Conservation (phyloP, 1,140 invertebrate species). For the Pseudomyrmex pallidus region DNA sequence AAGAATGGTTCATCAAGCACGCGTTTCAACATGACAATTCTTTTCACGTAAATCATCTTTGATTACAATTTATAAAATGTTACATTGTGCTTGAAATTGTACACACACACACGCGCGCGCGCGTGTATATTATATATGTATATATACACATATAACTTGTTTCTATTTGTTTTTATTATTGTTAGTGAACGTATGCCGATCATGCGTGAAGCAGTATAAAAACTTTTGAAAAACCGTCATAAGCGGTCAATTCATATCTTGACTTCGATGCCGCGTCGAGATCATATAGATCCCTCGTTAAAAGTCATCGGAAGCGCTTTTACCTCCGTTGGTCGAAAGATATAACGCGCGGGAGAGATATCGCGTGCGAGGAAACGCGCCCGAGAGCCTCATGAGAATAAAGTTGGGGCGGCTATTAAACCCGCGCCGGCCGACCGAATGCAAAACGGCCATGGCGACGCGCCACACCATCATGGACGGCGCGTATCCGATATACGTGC, state of each 20-base stretch:
- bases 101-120: background rate
- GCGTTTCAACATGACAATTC: constrained; percentile 7
- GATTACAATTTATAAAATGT: background rate
- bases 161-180: background rate
- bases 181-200: constrained; percentile 16
- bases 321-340: constrained; percentile 15
- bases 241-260: constrained; percentile 34
- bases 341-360: constrained; percentile 38
- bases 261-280: constrained; percentile 6
- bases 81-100: background rate
- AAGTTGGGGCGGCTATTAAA: constrained; percentile 45
- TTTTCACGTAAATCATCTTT: background rate
- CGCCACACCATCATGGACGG: background rate
- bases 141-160: background rate
- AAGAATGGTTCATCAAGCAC: background rate
- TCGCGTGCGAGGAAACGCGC: constrained; percentile 47
- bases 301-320: constrained; percentile 56
- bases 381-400: constrained; percentile 46
- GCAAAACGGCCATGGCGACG: constrained; percentile 44
- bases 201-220: background rate
- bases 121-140: too few relatives aligned
- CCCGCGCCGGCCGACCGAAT: constrained; percentile 10
- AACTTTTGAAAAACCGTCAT: constrained; percentile 40
- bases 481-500: constrained; percentile 33
- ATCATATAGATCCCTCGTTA: constrained; percentile 44